Evolutionary conservation across 2,113 vertebrate genomes (phyloP).

Genomic region (Dasyurus viverrinus): DNA sequence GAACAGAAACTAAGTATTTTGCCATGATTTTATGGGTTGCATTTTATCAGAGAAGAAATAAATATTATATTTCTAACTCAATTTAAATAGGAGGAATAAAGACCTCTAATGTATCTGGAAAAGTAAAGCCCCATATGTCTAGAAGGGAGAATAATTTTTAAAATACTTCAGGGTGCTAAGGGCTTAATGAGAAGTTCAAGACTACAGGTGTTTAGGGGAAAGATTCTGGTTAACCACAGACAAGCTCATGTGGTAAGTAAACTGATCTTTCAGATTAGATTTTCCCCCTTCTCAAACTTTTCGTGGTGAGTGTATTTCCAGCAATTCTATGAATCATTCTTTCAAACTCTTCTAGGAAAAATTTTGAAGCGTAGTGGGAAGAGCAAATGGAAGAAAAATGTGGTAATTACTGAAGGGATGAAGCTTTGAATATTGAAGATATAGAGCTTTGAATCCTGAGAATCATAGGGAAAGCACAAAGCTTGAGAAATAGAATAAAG

Average conservation of each 20-base stretch:
- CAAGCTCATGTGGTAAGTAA: neutral
- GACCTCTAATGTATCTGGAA: neutral
- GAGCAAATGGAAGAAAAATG: neutral
- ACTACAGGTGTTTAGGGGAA: neutral
- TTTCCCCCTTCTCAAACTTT: neutral
- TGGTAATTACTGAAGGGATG: neutral
- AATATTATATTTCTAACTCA: slow-evolving; percentile 33
- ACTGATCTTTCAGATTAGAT: neutral
- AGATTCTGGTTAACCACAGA: neutral
- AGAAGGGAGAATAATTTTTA: slow-evolving; percentile 10
- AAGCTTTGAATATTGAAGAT: neutral
- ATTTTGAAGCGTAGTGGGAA: neutral
- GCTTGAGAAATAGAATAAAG: neutral
- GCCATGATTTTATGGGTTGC: neutral
- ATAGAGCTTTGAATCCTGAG: neutral
- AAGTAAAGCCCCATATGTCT: neutral
- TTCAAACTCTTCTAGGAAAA: neutral
- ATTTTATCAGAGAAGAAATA: slow-evolving; percentile 50
- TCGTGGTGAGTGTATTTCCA: neutral
- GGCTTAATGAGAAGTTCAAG: neutral
- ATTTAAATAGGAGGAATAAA: neutral
- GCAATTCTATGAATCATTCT: neutral
- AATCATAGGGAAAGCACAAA: neutral
- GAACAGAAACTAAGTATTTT: slow-evolving; percentile 4
- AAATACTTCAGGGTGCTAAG: slow-evolving; percentile 22